A percentile compares a stretch with the other conserved stretches of the same genome.
These are phyloP conservation scores for Dipodomys spectabilis DNA, from an alignment of 2,113 vertebrate genomes.

Conservation along the genomic window DNA sequence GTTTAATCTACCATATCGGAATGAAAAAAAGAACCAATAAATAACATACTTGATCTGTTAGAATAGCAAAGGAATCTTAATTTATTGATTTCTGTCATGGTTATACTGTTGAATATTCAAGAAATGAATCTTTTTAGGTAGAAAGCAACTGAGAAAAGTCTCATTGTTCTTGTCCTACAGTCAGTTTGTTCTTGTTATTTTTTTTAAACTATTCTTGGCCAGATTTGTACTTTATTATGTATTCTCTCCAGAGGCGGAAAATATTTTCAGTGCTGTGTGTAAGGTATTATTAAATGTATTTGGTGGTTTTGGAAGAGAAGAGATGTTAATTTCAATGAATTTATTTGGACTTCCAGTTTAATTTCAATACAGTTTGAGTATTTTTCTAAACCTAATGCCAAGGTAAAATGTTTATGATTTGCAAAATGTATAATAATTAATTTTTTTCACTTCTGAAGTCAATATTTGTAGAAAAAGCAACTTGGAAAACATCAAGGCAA, in stretches of 20 bases:
- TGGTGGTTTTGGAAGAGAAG: neutral
- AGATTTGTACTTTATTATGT: neutral
- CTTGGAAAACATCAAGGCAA: slow-evolving; percentile 20
- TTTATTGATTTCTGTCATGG: neutral
- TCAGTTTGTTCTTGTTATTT: neutral
- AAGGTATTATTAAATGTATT: slow-evolving; percentile 3
- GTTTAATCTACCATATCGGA: neutral
- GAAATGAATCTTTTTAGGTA: neutral
- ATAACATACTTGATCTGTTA: neutral
- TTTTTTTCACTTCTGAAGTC: slow-evolving; percentile 39
- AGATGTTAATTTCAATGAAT: neutral
- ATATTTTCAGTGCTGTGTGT: neutral
- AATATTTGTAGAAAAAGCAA: neutral
- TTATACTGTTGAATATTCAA: neutral
- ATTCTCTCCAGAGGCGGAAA: neutral
- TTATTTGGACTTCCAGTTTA: slow-evolving; percentile 21
- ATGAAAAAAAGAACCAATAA: neutral
- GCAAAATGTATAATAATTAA: neutral
- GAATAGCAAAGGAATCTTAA: slow-evolving; percentile 23
- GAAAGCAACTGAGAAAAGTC: neutral
- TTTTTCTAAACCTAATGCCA: neutral
- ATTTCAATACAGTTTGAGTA: neutral
- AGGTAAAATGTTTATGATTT: slow-evolving; percentile 41
- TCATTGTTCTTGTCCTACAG: neutral
- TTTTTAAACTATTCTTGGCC: neutral